These are phyloP conservation scores for Lasioglossum albipes DNA, from an alignment of 1,140 invertebrate genomes.

Conservation along the genomic window DNA sequence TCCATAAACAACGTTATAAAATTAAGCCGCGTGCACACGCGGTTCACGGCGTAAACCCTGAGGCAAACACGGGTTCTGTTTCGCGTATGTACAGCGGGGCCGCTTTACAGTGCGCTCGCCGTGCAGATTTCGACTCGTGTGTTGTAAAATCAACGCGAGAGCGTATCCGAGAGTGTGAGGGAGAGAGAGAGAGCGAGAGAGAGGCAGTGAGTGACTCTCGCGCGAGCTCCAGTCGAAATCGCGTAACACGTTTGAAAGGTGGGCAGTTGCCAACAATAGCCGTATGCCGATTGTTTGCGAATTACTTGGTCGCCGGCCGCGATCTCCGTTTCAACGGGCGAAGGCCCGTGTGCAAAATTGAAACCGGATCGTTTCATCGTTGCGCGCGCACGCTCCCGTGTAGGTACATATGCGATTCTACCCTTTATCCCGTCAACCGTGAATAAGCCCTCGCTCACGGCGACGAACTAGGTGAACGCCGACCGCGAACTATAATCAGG, in stretches of 20 bases:
- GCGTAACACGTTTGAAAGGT: conserved; percentile 35
- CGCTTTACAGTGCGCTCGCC: neutral
- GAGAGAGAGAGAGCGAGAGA: no score
- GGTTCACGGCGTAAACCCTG: conserved; percentile 25
- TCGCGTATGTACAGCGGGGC: neutral
- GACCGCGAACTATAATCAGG: no score
- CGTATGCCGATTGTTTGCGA: conserved; percentile 26
- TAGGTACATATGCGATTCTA: neutral
- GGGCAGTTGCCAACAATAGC: neutral
- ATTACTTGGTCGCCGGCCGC: conserved; percentile 24
- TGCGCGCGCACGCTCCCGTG: neutral
- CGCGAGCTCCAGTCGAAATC: conserved; percentile 13
- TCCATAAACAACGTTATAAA: conserved; percentile 35
- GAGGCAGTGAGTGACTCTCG: no score
- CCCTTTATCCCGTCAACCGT: neutral
- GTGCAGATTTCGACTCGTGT: conserved; percentile 8
- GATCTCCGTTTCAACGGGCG: conserved; percentile 1
- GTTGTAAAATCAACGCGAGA: conserved; percentile 27
- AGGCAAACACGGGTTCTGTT: conserved; percentile 11
- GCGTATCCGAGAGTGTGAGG: no score
- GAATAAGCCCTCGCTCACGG: neutral
- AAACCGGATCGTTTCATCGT: neutral
- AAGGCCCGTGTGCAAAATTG: neutral
- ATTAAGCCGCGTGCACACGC: neutral
- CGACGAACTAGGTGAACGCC: neutral